Conservation (phyloP, 2,888 invertebrate species). For the Andrena trimmerana region DNA sequence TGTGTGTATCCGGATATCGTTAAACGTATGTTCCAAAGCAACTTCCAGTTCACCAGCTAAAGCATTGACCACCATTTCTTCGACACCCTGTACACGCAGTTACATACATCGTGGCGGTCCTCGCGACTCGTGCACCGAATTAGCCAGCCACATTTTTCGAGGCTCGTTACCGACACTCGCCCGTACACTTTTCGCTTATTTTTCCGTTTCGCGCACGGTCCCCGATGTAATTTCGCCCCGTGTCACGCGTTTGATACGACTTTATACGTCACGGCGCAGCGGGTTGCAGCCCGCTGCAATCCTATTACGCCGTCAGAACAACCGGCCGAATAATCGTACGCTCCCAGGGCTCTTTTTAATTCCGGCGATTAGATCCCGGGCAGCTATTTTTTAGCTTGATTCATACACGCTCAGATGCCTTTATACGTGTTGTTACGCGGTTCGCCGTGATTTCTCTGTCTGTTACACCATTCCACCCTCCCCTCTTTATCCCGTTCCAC, state of each 20-base stretch:
- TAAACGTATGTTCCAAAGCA: no score
- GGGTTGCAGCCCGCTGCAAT: conserved; percentile 38
- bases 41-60: no score
- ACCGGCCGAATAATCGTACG: conserved; percentile 57
- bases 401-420: conserved; percentile 34
- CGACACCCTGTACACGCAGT: background rate
- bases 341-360: conserved; percentile 59
- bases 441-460: conserved; percentile 21
- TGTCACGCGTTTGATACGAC: conserved; percentile 63
- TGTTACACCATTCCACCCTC: background rate
- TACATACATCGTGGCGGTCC: background rate
- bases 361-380: conserved; percentile 54
- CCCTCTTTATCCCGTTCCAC: background rate
- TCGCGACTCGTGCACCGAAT: conserved; percentile 48
- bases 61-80: background rate
- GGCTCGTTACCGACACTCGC: conserved; percentile 41
- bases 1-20: no score
- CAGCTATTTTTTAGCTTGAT: conserved; percentile 57
- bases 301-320: conserved; percentile 58
- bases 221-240: conserved; percentile 63
- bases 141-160: conserved; percentile 60
- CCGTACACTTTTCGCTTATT: conserved; percentile 49
- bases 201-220: conserved; percentile 55
- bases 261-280: conserved; percentile 55
- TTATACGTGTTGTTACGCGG: conserved; percentile 7